Percentiles rank a stretch among this genome's conserved stretches.
These are phyloP conservation scores for Drosophila neocordata DNA, from an alignment of 1,140 invertebrate genomes.

Conservation along the genomic window DNA sequence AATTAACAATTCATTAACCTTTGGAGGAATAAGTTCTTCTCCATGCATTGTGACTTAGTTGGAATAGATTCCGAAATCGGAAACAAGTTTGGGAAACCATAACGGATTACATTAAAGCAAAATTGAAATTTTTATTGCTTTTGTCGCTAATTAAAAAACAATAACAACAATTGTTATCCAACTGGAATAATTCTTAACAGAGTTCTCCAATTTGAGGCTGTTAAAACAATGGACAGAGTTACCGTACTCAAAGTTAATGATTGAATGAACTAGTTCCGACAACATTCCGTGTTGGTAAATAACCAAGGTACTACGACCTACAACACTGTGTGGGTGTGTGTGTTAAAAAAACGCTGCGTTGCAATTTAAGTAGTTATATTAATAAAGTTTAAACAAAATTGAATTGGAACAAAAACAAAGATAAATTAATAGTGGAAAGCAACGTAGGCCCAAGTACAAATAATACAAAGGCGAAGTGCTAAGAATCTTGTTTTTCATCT, in stretches of 20 bases:
- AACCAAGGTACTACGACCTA: slow-evolving; percentile 12
- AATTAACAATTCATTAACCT: no score
- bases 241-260: no score
- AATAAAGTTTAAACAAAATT: neutral
- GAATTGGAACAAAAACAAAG: neutral
- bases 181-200: neutral
- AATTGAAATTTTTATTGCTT: neutral
- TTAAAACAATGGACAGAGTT: neutral
- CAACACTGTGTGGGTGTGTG: slow-evolving; percentile 7
- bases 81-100: no score
- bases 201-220: neutral
- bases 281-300: slow-evolving; percentile 31
- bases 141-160: neutral
- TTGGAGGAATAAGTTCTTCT: neutral
- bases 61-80: neutral
- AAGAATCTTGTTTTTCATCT: neutral
- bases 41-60: neutral
- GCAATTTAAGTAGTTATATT: slow-evolving; percentile 8
- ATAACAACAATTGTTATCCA: slow-evolving; percentile 2
- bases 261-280: neutral
- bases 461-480: neutral
- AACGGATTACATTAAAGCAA: neutral
- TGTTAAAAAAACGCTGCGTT: slow-evolving; percentile 7
- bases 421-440: neutral
- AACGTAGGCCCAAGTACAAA: neutral